Conservation (phyloP, 2,797 vertebrate species). For the Syngnathus acus region DNA sequence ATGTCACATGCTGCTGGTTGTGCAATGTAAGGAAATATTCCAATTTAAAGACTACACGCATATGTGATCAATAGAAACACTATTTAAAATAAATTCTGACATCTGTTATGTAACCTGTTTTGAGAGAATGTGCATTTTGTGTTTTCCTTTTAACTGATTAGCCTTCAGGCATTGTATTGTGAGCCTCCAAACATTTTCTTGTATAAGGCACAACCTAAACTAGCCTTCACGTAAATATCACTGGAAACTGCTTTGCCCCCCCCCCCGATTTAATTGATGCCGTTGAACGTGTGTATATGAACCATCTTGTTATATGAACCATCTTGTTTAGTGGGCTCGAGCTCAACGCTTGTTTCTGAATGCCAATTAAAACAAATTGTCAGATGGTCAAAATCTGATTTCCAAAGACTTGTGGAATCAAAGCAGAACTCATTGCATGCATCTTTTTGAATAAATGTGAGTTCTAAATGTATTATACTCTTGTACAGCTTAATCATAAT, state of each 20-base stretch:
- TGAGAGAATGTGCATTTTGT: not conserved
- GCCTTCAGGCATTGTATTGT: not conserved
- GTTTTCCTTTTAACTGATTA: not conserved
- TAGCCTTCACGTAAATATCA: constrained; percentile 18
- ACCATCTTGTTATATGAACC: constrained; percentile 35
- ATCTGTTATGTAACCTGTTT: not conserved
- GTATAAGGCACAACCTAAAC: constrained; percentile 14
- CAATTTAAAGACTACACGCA: not conserved
- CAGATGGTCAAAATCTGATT: constrained; percentile 20
- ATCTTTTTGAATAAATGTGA: constrained; percentile 22
- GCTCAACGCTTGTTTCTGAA: constrained; percentile 14
- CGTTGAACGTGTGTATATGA: constrained; percentile 14
- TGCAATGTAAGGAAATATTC: not conserved
- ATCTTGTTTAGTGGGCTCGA: constrained; percentile 25
- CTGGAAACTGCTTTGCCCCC: constrained; percentile 25
- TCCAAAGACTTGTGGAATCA: constrained; percentile 31
- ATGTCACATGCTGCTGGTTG: not conserved
- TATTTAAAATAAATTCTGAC: not conserved
- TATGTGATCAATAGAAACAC: not conserved
- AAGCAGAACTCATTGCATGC: constrained; percentile 25
- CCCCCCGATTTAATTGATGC: constrained; percentile 7
- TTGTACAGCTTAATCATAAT: constrained; percentile 42
- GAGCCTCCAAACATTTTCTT: constrained; percentile 7
- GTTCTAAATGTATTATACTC: constrained; percentile 48
- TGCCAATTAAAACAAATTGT: constrained; percentile 20